Conservation (phyloP, 2,888 invertebrate species). For the Tachina fera region DNA sequence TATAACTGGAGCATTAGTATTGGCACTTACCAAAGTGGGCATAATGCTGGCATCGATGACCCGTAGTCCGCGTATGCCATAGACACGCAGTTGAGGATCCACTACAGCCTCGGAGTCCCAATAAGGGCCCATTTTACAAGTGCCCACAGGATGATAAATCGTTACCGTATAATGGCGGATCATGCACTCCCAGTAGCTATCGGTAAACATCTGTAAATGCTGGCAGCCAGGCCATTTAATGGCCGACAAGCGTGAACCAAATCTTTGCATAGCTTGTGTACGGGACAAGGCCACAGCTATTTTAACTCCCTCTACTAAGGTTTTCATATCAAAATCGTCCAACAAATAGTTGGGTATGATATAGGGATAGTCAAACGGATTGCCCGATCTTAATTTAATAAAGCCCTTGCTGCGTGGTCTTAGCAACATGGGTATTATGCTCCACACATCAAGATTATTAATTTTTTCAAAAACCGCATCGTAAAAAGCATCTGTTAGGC, state of each 20-base stretch:
- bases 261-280: constrained; percentile 89
- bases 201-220: constrained; percentile 87
- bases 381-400: constrained; percentile 90
- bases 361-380: constrained; percentile 94
- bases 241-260: constrained; percentile 88
- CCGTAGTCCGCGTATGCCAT: constrained; percentile 90
- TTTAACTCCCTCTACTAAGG: constrained; percentile 93
- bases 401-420: constrained; percentile 93
- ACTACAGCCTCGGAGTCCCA: constrained; percentile 94
- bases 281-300: constrained; percentile 91
- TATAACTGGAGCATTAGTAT: constrained; percentile 93
- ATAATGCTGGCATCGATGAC: constrained; percentile 94
- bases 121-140: constrained; percentile 94
- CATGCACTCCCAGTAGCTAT: constrained; percentile 94
- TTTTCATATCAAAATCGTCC: constrained; percentile 91
- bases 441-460: constrained; percentile 91
- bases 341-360: constrained; percentile 96
- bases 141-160: constrained; percentile 94
- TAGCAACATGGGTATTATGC: constrained; percentile 92
- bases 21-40: constrained; percentile 93
- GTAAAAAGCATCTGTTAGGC: constrained; percentile 89
- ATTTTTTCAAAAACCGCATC: constrained; percentile 89
- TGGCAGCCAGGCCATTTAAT: constrained; percentile 91
- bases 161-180: constrained; percentile 91
- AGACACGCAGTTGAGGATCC: constrained; percentile 90